Base-by-base conservation (phyloP, 2,797 vertebrate species). In the Mus caroli region DNA sequence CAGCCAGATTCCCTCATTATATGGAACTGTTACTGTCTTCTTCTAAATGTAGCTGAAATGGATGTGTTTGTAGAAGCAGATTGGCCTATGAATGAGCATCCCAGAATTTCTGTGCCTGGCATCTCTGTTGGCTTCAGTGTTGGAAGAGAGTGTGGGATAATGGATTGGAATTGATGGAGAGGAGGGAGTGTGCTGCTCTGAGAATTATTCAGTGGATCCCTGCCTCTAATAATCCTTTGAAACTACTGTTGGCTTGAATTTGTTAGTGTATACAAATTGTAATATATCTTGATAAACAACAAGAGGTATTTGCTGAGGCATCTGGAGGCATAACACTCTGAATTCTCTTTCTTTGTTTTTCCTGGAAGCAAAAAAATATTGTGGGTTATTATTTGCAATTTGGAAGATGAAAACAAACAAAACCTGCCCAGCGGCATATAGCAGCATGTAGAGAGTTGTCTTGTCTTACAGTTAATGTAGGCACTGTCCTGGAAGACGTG, bases 361-460 rank as follows among this genome's bases (percentile, higher is more conserved):
- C 93, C 89, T n/a, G 37, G 82, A 98, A 98, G 88, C 77, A 95
- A 94, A 97, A 97, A 96, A 97, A 82, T 17, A 80, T 92, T 37
- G 73, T 91, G 56, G 95, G 78, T 92, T 94, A 91, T 82, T 94
- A 92, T 92, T 97, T 97, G 52, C 37, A 56, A n/a, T 94, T 97
- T 97, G 37, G 80, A 76, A 96, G 76, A 79, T 52, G 88, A 40
- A 94, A 85, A 50, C 82, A 94, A 96, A 62, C 31, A 90, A 56
- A 94, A 86, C 26, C 31, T 93, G 19, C 20, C 69, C 78, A 12
- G 34, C 54, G 20, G 77, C 11, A 11, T 78, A 4, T 56, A 64
- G 1, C 15, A 50, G 84, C 95, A 69, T 80, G 90, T 1, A 77
- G 76, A 90, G 78, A 14, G 79, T 93, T 91, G 78, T 78, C 31